Percentiles rank a stretch among this genome's conserved stretches.
Evolutionary conservation across 2,797 vertebrate genomes (phyloP).

Genomic region (Parauchenoglanis punctatus): DNA sequence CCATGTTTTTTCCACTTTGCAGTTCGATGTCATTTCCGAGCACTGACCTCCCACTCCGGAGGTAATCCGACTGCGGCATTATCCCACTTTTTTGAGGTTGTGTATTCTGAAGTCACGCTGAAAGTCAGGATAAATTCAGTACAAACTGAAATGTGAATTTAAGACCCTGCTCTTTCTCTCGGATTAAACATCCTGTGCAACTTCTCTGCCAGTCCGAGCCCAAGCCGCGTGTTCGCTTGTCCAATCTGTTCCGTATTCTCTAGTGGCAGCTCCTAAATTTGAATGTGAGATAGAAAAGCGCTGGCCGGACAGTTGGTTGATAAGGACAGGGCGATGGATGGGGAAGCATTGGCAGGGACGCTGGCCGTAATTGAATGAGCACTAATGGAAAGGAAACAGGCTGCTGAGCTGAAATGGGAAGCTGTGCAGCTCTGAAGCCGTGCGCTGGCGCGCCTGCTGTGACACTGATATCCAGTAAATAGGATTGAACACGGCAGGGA

Average conservation of each 20-base stretch:
- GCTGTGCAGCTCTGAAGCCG: slow-evolving; percentile 32
- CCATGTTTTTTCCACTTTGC: background rate
- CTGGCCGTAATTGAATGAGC: slow-evolving; percentile 43
- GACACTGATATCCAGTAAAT: slow-evolving; percentile 60
- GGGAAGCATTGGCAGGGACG: slow-evolving; percentile 26
- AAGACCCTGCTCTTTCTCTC: background rate
- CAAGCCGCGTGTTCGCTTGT: slow-evolving; percentile 21
- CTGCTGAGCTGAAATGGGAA: slow-evolving; percentile 52
- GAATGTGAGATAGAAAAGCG: slow-evolving; percentile 39
- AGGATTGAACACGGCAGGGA: slow-evolving; percentile 60
- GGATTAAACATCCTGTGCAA: background rate
- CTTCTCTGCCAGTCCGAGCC: background rate
- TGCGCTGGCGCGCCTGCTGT: slow-evolving; percentile 53
- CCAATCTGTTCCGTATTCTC: slow-evolving; percentile 36
- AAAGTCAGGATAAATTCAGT: too few relatives aligned
- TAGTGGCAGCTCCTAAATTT: slow-evolving; percentile 36
- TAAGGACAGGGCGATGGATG: slow-evolving; percentile 25
- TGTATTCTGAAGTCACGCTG: too few relatives aligned
- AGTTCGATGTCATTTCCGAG: background rate
- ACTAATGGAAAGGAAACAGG: slow-evolving; percentile 59
- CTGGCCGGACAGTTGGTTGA: slow-evolving; percentile 22
- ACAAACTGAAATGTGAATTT: background rate
- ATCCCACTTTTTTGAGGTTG: too few relatives aligned
- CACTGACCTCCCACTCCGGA: background rate
- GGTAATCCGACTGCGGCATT: too few relatives aligned